Base-by-base conservation (phyloP, 2,113 vertebrate genomes). In the Lepisosteus oculatus region DNA sequence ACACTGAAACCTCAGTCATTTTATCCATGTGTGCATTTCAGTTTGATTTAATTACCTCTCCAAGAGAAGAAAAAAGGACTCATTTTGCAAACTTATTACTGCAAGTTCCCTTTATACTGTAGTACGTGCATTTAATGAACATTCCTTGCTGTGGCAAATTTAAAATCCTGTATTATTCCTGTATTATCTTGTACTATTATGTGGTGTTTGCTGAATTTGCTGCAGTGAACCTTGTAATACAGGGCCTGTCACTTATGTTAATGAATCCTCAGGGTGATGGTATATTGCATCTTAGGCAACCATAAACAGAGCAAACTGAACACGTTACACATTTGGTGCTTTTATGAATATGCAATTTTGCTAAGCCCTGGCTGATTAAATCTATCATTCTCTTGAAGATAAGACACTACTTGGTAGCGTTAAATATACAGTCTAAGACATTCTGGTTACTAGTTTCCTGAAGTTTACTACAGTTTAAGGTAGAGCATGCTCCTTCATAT, bases 241-340 rank as follows among this genome's bases (percentile, higher is more conserved):
- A 5, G 47, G 5, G 47, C 47, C 70, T 74, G 77, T 74, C 80
- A 65, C 0, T 86, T 88, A 81, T 90, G 84, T 84, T 86, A 88
- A 90, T 89, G 87, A 93, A 93, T 95, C 93, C 93, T 87, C 68
- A 85, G 95, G 95, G 93, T 92, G 81, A 86, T 82, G 83, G 86
- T 87, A 94, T 95, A 94, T 92, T 93, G 89, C 90, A 91, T 94
- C 92, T 95, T 93, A 88, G 89, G 90, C 84, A 78, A 86, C 92
- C 93, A 94, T 95, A 96, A 96, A 96, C 92, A 89, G 91, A 90
- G 91, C 89, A 94, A 94, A 97, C 95, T 93, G 93, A 95, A 91
- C 92, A 93, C 94, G 93, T 95, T 91, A 91, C 83, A 89, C 84
- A 88, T 93, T 89, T 90, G 86, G 89, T 89, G 90, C 83, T 86